These are phyloP conservation scores for Strigamia transsilvanica DNA, from an alignment of 2,888 invertebrate species.

Conservation along the genomic window DNA sequence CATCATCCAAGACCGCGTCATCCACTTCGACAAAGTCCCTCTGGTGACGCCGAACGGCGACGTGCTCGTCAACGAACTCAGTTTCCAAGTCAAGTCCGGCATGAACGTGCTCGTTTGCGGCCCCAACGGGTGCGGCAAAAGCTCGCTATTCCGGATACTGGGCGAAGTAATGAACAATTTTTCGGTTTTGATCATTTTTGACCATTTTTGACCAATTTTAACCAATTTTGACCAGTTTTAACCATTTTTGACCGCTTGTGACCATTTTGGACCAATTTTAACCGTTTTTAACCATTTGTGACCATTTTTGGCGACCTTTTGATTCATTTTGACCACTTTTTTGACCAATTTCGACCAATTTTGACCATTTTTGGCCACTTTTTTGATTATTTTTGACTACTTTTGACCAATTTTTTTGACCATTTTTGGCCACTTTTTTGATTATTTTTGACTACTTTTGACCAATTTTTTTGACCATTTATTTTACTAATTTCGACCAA, in stretches of 20 bases:
- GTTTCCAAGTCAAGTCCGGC: conserved; percentile 89
- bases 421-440: conserved; percentile 93
- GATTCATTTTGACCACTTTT: neutral
- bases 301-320: no score
- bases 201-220: no score
- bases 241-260: conserved; percentile 52
- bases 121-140: conserved; percentile 98
- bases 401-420: conserved; percentile 57
- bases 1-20: conserved; percentile 83
- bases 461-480: no score
- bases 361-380: neutral
- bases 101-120: conserved; percentile 98
- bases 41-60: conserved; percentile 98
- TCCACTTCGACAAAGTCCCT: conserved; percentile 91
- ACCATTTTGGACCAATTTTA: no score
- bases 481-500: no score
- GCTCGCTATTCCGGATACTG: conserved; percentile 92
- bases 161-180: conserved; percentile 73
- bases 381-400: neutral
- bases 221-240: no score
- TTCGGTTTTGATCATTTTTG: neutral
- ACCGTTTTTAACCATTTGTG: no score
- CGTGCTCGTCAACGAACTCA: conserved; percentile 85
- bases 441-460: no score
- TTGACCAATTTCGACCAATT: no score